Base-by-base conservation (phyloP, 2,888 invertebrate genomes). In the Globia sparganii region DNA sequence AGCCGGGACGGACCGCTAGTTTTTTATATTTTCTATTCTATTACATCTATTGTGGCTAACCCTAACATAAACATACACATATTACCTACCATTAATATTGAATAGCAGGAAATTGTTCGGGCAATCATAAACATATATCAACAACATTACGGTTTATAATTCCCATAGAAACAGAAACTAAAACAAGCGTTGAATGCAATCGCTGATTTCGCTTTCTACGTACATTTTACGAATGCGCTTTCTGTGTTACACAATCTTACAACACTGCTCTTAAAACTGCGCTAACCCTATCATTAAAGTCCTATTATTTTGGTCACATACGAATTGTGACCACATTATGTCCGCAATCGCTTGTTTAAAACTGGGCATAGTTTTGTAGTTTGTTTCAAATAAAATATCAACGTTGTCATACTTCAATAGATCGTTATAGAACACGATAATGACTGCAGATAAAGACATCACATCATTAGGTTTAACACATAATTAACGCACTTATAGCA, bases 211-310 rank as follows among this genome's bases (percentile, higher is more conserved):
- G 84, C 91, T 91, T 91, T 92, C 90, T 91, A 91, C 88, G 81
- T 84, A 85, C 89, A 85, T 85, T 87, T 86, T 85, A 87, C 87
- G 88, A 92, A 92, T 92, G 89, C 90, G 84, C 91, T 93, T 93
- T 94, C 91, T 80, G 86, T 81, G 70, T 93, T 93, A 90, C 88
- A 88, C 88, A 91, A 92, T 85, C 69, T 89, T 90, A 83, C 90
- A 81, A 88, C 86, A 89, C 77, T 74, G 78, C 81, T 89, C 90
- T 88, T 89, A 90, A 89, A 88, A 89, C 74, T 85, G 84, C 83
- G 78, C 83, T 79, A 88, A 88, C 84, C 85, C 87, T 89, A 90
- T 90, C 89, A 92, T 92, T 91, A 91, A 84, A 86, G 84, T 86
- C 68, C 88, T 91, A 91, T 92, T 91, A 91, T 91, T 92, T 92